Evolutionary conservation across 1,140 invertebrate species (phyloP), one percentile per base, ranked within the genome.

Genomic region (Heliconius himera): DNA sequence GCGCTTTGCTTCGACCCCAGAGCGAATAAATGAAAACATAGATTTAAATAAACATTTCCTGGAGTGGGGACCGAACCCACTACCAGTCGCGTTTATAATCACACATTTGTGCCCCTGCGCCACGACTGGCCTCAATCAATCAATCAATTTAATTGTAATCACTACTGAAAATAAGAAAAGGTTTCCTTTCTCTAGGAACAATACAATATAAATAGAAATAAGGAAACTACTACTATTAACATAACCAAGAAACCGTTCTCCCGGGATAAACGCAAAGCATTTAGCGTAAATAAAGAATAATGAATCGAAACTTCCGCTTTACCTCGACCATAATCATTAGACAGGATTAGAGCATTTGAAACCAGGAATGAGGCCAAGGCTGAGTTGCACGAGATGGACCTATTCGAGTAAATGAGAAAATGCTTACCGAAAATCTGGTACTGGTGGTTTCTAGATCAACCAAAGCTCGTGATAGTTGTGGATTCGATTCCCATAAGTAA

Each of bases 341-440:
- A 26, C 41, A 54, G 60, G 70, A 77, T 75, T 75, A 72, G 46
- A 49, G 46, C n/a, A 72, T 54, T 72, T 51, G 76, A 70, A 77
- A 56, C 18, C 70, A 36, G 20, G 49, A 54, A 70, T 71, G 70
- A 70, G 60, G 66, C 13, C 76, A 77, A 77, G 76, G 76, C 46
- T 33, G 22, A 56, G n/a, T 56, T 22, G n/a, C 54, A 56, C 3
- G n/a, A 22, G 54, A n/a, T 56, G 11, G 54, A 56, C 54, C 54
- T 22, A 22, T 22, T 56, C 20, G 20, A 3, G 54, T 8, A 20
- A 22, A 3, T n/a, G 20, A n/a, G 13, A 20, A 22, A 22, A 56
- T 22, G 54, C 3, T 56, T 56, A 56, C 54, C 8, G 3, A 9
- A 56, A 20, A 56, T n/a, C 6, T 6, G n/a, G 8, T 20, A 56